Conservation (phyloP, 1,140 invertebrate genomes). For the Drosophila oshimai region DNA sequence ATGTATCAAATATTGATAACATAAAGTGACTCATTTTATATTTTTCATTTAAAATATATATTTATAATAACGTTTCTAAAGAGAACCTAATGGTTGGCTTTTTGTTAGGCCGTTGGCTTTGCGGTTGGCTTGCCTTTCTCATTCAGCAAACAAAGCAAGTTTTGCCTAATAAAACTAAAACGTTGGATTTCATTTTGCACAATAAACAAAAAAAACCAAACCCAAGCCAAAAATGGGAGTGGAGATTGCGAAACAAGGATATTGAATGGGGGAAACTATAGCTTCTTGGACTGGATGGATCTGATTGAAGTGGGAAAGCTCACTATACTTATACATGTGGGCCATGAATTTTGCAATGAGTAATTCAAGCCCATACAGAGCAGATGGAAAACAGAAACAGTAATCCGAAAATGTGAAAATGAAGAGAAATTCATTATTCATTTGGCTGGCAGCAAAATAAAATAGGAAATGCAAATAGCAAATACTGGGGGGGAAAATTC, state of each 20-base stretch:
- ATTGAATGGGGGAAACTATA: neutral
- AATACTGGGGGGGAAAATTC: slow-evolving; percentile 35
- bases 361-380: slow-evolving; percentile 14
- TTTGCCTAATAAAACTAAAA: slow-evolving; percentile 77
- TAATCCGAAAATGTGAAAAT: slow-evolving; percentile 49
- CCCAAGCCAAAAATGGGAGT: neutral
- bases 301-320: slow-evolving; percentile 28
- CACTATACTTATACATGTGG: slow-evolving; percentile 1
- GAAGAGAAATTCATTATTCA: slow-evolving; percentile 77
- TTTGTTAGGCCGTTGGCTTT: slow-evolving; percentile 7
- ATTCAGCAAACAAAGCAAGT: slow-evolving; percentile 76
- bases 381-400: slow-evolving; percentile 17
- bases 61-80: neutral
- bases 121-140: slow-evolving; percentile 7
- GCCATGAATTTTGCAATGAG: slow-evolving; percentile 39
- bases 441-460: slow-evolving; percentile 69
- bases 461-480: slow-evolving; percentile 75
- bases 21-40: neutral
- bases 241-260: neutral
- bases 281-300: slow-evolving; percentile 29
- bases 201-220: slow-evolving; percentile 68
- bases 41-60: neutral
- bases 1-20: neutral
- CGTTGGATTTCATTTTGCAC: slow-evolving; percentile 80
- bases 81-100: neutral